Conservation (phyloP, 1,140 invertebrate genomes). For the Spodoptera frugiperda region DNA sequence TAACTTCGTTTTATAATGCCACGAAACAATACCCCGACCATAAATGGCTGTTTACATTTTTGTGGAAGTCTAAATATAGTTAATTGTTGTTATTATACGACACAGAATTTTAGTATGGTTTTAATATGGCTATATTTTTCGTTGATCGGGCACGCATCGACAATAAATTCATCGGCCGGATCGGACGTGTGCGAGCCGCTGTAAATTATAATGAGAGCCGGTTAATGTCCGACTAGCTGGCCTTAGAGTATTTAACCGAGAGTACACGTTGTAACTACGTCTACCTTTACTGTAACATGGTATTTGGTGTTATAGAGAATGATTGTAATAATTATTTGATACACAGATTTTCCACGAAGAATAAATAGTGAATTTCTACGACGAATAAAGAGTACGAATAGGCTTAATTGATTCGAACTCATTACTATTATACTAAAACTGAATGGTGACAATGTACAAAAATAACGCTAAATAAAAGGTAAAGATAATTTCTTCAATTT, state of each 20-base stretch:
- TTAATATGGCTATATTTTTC: constrained; percentile 75
- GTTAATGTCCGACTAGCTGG: constrained; percentile 64
- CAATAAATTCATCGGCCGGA: constrained; percentile 77
- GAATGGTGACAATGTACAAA: too few species aligned
- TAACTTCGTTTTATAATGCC: neutral
- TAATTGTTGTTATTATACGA: constrained; percentile 41
- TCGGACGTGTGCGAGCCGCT: constrained; percentile 68
- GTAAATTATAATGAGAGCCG: constrained; percentile 83
- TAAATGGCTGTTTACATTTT: constrained; percentile 19
- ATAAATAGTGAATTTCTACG: too few species aligned
- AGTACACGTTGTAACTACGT: neutral
- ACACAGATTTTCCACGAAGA: too few species aligned
- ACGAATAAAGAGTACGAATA: too few species aligned
- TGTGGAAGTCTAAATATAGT: constrained; percentile 39
- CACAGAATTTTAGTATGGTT: constrained; percentile 62
- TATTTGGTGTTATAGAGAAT: neutral
- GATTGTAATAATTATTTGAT: too few species aligned
- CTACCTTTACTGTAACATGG: too few species aligned
- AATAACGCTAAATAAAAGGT: too few species aligned
- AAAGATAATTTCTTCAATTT: too few species aligned
- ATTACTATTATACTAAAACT: too few species aligned
- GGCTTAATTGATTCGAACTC: too few species aligned
- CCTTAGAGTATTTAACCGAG: constrained; percentile 30
- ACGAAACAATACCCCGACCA: constrained; percentile 13
- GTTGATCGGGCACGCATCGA: constrained; percentile 69